Base-by-base conservation (phyloP, 2,113 vertebrate genomes). In the Ctenodactylus gundi region DNA sequence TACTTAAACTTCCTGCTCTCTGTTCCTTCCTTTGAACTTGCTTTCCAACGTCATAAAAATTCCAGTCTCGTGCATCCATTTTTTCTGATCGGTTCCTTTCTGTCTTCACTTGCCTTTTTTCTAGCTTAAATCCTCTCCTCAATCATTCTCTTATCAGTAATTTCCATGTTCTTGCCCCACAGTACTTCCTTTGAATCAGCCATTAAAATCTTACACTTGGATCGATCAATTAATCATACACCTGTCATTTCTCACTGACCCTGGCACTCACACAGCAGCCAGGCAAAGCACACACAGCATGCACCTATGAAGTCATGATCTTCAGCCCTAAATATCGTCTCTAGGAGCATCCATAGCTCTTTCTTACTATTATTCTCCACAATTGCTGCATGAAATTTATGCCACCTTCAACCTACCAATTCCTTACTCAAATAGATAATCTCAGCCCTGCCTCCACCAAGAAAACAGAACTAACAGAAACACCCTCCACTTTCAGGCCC, bases 1-100 rank as follows among this genome's bases (percentile, higher is more conserved):
- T 89, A 34, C 53, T 86, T 87, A 87, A 95, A 89, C 86, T 91
- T 97, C 93, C 89, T 81, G 92, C 81, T n/a, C 60, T 77, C 49
- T 72, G 65, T 75, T 46, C 70, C 65, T 87, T 86, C n/a, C 65
- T 91, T 91, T 86, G 80, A 95, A 94, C 94, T 90, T 81, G 94
- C 93, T 91, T 94, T 91, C 77, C 91, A 91, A 83, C 64, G 73
- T 95, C 86, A 58, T 77, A 2, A 58, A 81, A 91, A 23, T 21
- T 10, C 36, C 51, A 82, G 31, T 53, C 75, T 58, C 10, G 27
- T 34, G 46, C 6, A 36, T 20, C 8, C 9, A 55, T 76, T 84
- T 87, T 36, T 29, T 27, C 77, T 2, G 20, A 5, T 83, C 46
- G 34, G 15, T 57, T 77, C 25, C 31, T 75, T 80, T 68, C 60